Conservation (phyloP, 2,113 vertebrate species). For the Pseudorectes ferrugineus region DNA sequence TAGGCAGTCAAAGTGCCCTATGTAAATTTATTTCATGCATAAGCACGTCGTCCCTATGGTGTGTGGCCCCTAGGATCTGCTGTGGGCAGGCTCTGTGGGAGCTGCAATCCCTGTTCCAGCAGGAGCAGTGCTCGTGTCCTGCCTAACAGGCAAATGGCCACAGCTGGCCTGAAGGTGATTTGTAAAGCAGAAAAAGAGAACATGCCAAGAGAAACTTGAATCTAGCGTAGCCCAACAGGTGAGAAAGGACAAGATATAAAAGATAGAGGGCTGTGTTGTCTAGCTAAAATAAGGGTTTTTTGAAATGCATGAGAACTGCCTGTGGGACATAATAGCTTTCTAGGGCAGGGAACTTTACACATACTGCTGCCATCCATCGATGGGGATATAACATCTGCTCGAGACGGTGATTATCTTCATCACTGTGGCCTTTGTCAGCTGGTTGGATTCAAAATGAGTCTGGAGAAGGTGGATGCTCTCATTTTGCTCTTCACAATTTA, state of each 20-base stretch:
- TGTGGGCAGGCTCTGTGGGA: neutral
- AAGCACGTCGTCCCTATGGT: rapidly evolving
- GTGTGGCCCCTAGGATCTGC: neutral
- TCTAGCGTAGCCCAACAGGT: neutral
- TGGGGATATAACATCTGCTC: neutral
- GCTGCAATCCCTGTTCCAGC: neutral
- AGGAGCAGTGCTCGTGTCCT: rapidly evolving
- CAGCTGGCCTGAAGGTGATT: neutral
- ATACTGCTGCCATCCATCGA: neutral
- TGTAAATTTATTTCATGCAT: neutral
- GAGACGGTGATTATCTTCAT: neutral
- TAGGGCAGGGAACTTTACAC: neutral
- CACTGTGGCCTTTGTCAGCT: neutral
- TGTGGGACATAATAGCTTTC: neutral
- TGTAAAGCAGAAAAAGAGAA: neutral
- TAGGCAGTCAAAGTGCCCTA: neutral
- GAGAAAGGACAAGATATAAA: neutral
- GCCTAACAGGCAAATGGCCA: neutral
- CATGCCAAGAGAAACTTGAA: neutral
- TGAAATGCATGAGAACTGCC: neutral
- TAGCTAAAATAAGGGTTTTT: neutral
- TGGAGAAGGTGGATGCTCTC: neutral
- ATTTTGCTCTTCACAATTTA: neutral
- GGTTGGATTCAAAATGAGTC: neutral
- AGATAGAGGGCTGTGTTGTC: neutral